Evolutionary conservation across 2,888 invertebrate species (phyloP), one percentile per base, ranked within the genome.

Genomic region (Sinotaia quadrata): DNA sequence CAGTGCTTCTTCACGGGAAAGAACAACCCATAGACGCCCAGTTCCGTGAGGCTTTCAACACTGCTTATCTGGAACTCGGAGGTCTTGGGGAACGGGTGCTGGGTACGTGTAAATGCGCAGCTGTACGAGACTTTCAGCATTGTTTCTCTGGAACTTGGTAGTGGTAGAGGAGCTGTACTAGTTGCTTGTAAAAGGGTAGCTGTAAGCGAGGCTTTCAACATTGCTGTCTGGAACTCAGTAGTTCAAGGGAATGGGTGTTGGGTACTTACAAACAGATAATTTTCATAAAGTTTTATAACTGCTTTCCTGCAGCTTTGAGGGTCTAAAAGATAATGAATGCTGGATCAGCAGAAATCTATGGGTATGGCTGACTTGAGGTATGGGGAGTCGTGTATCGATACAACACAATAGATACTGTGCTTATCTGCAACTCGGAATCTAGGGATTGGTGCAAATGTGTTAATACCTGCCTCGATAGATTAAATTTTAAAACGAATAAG

Each of bases 111-210:
- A 2, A 44, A 96, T 87, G 96, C 97, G 84, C 94, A 95, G 88
- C 95, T 96, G 95, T 95, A 95, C 87, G 95, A 95, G 83, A 94
- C 95, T 0, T 98, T 97, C 91, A 96, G 97, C 90, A 94, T 95
- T 85, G 96, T 97, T 7, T 94, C 95, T 84, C 90, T 92, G 62
- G 93, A 93, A 85, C 88, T 96, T 67, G 95, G 95, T 65, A 93
- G 93, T 77, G 92, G 94, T 87, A 96, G 96, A 31, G 95, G 96
- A 87, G 91, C 95, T 68, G 95, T 96, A 1, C 90, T 95, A 60
- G 91, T 87, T 83, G 74, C 71, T 81, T 47, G n/a, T 24, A 2
- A 44, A 96, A 87, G 96, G 97, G 84, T 94, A 95, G 88, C 95
- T 96, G 95, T 95, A 95, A 27, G 5, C 87, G 95, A 95, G 83